phyloP scores from a whole-genome alignment of 2,888 invertebrate species.

The Andrena chrysosceles region DNA sequence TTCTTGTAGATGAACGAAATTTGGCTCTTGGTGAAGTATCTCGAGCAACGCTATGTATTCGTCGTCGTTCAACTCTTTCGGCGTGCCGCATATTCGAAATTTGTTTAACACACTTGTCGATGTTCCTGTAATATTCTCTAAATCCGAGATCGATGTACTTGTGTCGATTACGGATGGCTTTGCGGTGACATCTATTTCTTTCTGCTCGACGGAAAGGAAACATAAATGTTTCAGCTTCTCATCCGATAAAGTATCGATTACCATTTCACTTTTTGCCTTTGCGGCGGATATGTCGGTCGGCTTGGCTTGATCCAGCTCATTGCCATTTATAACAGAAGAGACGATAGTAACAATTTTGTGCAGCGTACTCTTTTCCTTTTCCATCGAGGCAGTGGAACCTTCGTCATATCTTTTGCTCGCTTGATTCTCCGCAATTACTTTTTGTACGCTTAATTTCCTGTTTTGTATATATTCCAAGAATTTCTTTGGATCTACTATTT shows the following conservation, averaged over 20 bases:
- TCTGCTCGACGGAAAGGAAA: constrained; percentile 65
- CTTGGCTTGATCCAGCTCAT: constrained; percentile 34
- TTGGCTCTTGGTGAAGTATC: constrained; percentile 70
- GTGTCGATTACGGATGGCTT: constrained; percentile 77
- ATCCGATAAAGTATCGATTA: constrained; percentile 19
- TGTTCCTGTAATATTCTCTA: constrained; percentile 40
- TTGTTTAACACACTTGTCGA: constrained; percentile 35
- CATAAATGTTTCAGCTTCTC: constrained; percentile 53
- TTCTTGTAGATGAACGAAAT: constrained; percentile 68
- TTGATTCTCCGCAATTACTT: constrained; percentile 9
- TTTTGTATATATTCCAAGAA: constrained; percentile 71
- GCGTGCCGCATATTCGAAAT: constrained; percentile 72
- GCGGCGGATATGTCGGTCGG: not conserved
- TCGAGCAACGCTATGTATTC: constrained; percentile 72
- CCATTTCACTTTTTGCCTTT: constrained; percentile 11
- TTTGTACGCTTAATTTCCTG: constrained; percentile 59
- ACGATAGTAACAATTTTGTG: constrained; percentile 69
- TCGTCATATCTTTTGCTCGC: not conserved
- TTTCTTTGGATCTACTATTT: constrained; percentile 70
- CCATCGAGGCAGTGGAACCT: not conserved
- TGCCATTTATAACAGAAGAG: constrained; percentile 63
- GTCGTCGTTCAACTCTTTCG: constrained; percentile 73
- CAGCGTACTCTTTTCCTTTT: constrained; percentile 31
- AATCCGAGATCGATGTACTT: constrained; percentile 77
- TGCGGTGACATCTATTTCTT: constrained; percentile 75